Evolutionary conservation across 2,888 invertebrate species (phyloP).

Genomic region (Parapristionchus giblindavisi): DNA sequence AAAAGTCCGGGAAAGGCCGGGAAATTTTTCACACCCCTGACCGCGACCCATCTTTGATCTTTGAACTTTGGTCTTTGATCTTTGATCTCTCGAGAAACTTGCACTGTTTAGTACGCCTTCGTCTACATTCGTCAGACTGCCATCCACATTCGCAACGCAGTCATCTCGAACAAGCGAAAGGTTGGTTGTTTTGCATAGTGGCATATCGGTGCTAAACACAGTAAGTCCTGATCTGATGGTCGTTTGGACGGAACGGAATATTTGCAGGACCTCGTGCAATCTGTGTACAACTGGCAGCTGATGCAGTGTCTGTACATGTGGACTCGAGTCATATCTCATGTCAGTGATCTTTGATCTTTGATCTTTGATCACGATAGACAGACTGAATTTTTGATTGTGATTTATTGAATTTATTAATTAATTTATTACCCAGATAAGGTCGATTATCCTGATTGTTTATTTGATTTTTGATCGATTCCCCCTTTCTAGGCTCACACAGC

Average conservation of each 20-base stretch:
- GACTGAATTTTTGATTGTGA: too few species aligned
- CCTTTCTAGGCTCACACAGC: constrained; percentile 45
- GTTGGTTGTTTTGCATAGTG: constrained; percentile 57
- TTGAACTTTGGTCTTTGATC: background rate
- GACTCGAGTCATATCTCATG: constrained; percentile 79
- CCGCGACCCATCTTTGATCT: too few species aligned
- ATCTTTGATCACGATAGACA: background rate
- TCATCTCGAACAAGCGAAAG: constrained; percentile 63
- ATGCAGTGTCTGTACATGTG: constrained; percentile 91
- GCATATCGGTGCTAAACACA: constrained; percentile 9
- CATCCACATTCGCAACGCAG: constrained; percentile 67
- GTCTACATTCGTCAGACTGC: constrained; percentile 69
- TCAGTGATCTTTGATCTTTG: constrained; percentile 24
- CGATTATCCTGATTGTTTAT: too few species aligned
- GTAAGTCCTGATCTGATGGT: background rate
- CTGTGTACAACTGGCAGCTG: constrained; percentile 98
- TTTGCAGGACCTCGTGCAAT: constrained; percentile 82
- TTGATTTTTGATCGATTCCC: background rate
- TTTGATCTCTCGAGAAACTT: background rate
- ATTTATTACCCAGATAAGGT: too few species aligned
- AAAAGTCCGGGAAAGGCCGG: too few species aligned
- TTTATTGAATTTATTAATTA: background rate
- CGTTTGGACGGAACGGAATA: too few species aligned
- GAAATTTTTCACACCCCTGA: too few species aligned
- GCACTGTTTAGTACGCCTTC: constrained; percentile 56